Base-by-base conservation (phyloP, 2,113 vertebrate species). In the Thunnus maccoyii region DNA sequence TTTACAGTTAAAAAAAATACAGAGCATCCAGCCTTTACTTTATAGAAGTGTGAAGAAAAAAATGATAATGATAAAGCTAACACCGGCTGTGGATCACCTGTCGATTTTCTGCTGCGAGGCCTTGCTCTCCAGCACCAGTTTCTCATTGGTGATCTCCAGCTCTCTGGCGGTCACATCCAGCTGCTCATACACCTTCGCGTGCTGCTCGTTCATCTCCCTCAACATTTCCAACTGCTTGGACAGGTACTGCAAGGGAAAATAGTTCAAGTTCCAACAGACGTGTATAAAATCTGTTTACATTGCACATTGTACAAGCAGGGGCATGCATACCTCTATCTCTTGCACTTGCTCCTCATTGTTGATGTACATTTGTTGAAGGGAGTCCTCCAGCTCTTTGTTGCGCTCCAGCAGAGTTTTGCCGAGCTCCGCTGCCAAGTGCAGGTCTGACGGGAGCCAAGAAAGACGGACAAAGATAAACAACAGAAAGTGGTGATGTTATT, bases 321-420 rank as follows among this genome's bases (percentile, higher is more conserved):
- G 3, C 58, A 3, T 20, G 13, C 63, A 1, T 88, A 99, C 98
- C 97, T 99, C 98, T 0, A 99, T 99, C 91, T 99, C 98, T 55
- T 98, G 98, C 62, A 98, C 97, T 88, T 99, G 98, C 74, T 99
- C 98, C 89, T 99, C 97, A 12, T 97, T 98, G 94, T 96, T 97
- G 88, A 97, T 72, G 25, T 99, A 99, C 98, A 99, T 99, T 91
- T 99, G 97, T 83, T 99, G 98, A 76, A 99, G 93, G 0, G 98
- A 97, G 85, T 98, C 97, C 90, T 99, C 98, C 91, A 99, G 93
- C 89, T 99, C 98, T 82, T 99, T 99, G 93, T 99, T 99, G 76
- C 97, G 94, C 71, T 99, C 98, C 94, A 99, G 95, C 44, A 99
- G 96, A 0, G 98, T 99, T 92, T 99, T 99, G 57, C 98, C 97